Base-by-base conservation (phyloP, 2,888 invertebrate genomes). In the Epistrophe eligans region DNA sequence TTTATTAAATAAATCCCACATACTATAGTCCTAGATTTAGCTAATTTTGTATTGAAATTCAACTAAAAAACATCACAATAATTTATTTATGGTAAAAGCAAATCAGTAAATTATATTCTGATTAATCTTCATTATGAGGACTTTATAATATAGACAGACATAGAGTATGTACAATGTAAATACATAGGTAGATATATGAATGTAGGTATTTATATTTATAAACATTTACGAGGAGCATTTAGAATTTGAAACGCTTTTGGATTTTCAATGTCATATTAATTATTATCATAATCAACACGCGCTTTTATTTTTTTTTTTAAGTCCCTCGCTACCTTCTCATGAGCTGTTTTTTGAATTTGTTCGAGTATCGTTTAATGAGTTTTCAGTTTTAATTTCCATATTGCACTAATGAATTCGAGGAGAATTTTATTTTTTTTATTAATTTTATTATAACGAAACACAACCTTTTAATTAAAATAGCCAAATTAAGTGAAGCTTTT, bases 101-200 rank as follows among this genome's bases (percentile, higher is more conserved):
- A 60, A 60, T 60, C 38, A 60, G 28, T 24, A 24, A 38, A 40
- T 60, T 60, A 60, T 60, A 19, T 60, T 60, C 17, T 19, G 38
- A 60, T 60, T 60, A 60, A 60, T 60, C 60, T 60, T 60, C 38
- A 60, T 60, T 60, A 60, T 0, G 32, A 17, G 58, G 11, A 38
- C 17, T 10, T 5, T 5, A 13, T 17, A 24, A 24, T 2, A 24
- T 24, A 24, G 24, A 24, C 24, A 24, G 24, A 2, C 3, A n/a
- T n/a, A n/a, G n/a, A n/a, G n/a, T n/a, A n/a, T n/a, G n/a, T n/a
- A n/a, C n/a, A n/a, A n/a, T n/a, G n/a, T n/a, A n/a, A n/a, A n/a
- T n/a, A n/a, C n/a, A n/a, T n/a, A n/a, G n/a, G n/a, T n/a, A n/a
- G n/a, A n/a, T 24, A 24, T 24, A 24, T 24, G 24, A 24, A 24